These are phyloP conservation scores for Rhabditoides inermis DNA, from an alignment of 2,888 invertebrate species.

Conservation along the genomic window DNA sequence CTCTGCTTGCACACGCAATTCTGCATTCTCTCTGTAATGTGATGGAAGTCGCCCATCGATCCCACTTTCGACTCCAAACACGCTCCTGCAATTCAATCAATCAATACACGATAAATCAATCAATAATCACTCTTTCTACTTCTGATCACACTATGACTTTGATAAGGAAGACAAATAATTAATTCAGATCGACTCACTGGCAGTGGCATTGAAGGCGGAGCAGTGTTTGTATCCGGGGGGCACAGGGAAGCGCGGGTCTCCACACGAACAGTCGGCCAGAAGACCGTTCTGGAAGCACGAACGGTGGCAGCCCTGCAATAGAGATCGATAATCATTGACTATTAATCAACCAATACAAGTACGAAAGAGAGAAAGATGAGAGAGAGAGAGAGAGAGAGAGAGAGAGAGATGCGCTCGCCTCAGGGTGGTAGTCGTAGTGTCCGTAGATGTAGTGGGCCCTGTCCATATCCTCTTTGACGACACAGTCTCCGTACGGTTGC, in stretches of 20 bases:
- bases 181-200: constrained; percentile 26
- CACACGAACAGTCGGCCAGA: constrained; percentile 31
- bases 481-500: constrained; percentile 31
- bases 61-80: constrained; percentile 33
- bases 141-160: too few species aligned
- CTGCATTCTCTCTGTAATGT: constrained; percentile 30
- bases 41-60: constrained; percentile 33
- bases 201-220: constrained; percentile 34
- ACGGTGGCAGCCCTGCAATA: constrained; percentile 30
- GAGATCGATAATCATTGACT: not conserved
- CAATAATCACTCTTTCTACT: too few species aligned
- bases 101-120: too few species aligned
- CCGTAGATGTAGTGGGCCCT: constrained; percentile 22
- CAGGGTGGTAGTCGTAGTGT: constrained; percentile 34
- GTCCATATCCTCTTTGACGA: constrained; percentile 15
- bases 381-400: not conserved
- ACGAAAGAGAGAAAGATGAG: too few species aligned
- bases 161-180: too few species aligned
- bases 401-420: constrained; percentile 11
- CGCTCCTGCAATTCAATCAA: constrained; percentile 17
- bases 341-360: not conserved
- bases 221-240: constrained; percentile 23
- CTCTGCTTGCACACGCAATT: constrained; percentile 33
- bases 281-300: constrained; percentile 35
- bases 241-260: constrained; percentile 35